phyloP scores from a whole-genome alignment of 2,797 vertebrate genomes.

The Premnoplex brunnescens region DNA sequence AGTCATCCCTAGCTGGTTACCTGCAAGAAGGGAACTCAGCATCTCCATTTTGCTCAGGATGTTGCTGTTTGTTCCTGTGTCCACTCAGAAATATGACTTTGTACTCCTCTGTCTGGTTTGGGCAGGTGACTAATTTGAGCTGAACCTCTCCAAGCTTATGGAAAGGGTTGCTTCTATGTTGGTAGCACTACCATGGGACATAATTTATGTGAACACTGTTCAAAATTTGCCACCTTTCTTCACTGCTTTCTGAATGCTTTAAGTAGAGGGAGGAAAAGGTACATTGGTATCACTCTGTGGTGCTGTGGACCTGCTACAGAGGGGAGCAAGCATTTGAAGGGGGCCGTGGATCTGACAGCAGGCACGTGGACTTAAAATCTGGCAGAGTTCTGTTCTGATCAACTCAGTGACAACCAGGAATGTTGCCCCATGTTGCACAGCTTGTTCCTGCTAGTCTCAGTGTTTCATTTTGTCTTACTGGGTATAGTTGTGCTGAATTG shows the following conservation, averaged over 20 bases:
- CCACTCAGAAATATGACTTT: background rate
- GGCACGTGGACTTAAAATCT: background rate
- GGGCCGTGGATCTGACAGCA: background rate
- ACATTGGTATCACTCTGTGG: fast-evolving
- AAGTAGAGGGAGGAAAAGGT: background rate
- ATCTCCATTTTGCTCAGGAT: background rate
- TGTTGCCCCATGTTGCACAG: background rate
- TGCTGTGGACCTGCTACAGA: background rate
- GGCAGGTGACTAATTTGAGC: background rate
- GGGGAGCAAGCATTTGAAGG: background rate
- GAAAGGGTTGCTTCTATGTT: background rate
- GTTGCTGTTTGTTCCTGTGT: background rate
- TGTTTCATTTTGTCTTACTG: background rate
- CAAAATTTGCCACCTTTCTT: background rate
- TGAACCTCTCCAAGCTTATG: background rate
- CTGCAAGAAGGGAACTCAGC: background rate
- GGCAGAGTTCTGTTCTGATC: background rate
- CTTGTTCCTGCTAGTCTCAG: background rate
- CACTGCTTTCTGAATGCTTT: background rate
- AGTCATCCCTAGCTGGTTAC: background rate
- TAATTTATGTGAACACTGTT: background rate
- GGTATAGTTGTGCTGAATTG: background rate
- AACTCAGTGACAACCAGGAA: background rate
- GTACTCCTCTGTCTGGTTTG: background rate
- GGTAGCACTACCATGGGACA: background rate